Percentiles rank a stretch among this genome's conserved stretches.
These are phyloP conservation scores for Dendrophyllia cribrosa DNA, from an alignment of 64 coral and sea anemone species.

Conservation along the genomic window DNA sequence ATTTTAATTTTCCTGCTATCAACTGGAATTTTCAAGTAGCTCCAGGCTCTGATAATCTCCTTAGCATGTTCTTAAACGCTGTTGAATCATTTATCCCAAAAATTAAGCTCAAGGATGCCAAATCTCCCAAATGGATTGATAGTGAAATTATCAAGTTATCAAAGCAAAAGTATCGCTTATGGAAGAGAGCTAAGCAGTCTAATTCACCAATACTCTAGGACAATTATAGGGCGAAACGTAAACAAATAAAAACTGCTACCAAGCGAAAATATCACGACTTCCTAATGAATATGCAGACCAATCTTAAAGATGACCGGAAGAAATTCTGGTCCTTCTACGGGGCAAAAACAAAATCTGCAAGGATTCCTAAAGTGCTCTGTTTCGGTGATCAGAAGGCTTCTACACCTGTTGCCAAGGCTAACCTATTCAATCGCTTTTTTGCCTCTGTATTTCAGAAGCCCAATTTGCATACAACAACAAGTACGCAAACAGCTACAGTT, in stretches of 20 bases:
- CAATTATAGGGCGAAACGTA: conserved; percentile 21
- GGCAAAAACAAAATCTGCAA: conserved; percentile 57
- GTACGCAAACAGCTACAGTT: conserved; percentile 24
- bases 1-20: conserved; percentile 47
- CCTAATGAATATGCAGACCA: not conserved
- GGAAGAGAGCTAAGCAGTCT: conserved; percentile 21
- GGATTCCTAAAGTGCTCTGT: not conserved
- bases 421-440: conserved; percentile 25
- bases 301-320: conserved; percentile 18
- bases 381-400: not conserved
- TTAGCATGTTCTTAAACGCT: conserved; percentile 42
- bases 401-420: not conserved
- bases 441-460: conserved; percentile 68
- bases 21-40: conserved; percentile 50
- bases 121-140: conserved; percentile 61
- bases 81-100: conserved; percentile 68
- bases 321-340: conserved; percentile 70
- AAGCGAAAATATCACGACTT: not conserved
- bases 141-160: conserved; percentile 41
- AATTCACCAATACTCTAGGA: conserved; percentile 15
- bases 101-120: conserved; percentile 47
- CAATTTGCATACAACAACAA: conserved; percentile 71
- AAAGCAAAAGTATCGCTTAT: conserved; percentile 20
- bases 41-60: conserved; percentile 27
- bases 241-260: not conserved